Conservation (phyloP, 2,888 invertebrate genomes). For the Lumbricus terrestris region DNA sequence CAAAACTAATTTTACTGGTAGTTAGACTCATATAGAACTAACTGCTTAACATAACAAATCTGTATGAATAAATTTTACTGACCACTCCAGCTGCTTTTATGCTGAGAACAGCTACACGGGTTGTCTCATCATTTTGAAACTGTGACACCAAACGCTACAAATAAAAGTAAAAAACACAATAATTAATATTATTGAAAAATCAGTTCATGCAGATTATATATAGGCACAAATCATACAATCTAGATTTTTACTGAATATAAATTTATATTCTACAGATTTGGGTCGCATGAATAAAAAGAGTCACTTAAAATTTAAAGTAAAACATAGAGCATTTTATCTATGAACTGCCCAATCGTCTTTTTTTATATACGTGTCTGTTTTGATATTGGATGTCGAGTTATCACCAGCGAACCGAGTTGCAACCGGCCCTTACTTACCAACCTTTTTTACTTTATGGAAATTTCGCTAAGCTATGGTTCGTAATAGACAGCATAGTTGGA, state of each 20-base stretch:
- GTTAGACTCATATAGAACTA: neutral
- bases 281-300: neutral
- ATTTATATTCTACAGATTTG: neutral
- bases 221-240: neutral
- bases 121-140: slow-evolving; percentile 52
- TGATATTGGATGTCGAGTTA: no score
- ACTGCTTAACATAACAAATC: neutral
- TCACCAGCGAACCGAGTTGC: no score
- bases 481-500: no score
- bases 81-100: slow-evolving; percentile 56
- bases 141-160: slow-evolving; percentile 49
- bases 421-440: no score
- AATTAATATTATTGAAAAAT: neutral
- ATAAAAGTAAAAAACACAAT: neutral
- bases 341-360: no score
- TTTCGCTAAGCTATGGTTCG: no score
- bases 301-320: no score
- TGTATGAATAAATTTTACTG: slow-evolving; percentile 29
- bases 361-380: no score
- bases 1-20: neutral
- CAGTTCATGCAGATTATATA: neutral
- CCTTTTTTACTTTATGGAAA: no score
- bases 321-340: no score
- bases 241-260: neutral
- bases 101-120: slow-evolving; percentile 52